Evolutionary conservation across 2,113 vertebrate species (phyloP), one percentile per base, ranked within the genome.

Genomic region (Siniperca knerii): DNA sequence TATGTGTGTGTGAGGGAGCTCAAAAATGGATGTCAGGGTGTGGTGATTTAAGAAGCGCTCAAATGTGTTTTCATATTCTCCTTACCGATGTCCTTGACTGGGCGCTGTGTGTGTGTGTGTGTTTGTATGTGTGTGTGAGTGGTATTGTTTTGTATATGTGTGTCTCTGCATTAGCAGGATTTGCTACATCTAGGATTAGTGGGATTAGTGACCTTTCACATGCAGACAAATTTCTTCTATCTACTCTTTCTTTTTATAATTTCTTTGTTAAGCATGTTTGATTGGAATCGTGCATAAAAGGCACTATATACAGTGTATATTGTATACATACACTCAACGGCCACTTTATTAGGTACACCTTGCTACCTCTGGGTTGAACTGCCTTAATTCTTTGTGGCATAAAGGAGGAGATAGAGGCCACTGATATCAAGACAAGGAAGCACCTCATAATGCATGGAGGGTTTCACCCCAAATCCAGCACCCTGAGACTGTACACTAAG

Each of bases 121-220:
- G 48, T 54, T 12, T 25, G 57, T 66, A 18, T 57, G 37, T 40
- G 10, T 52, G 33, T 21, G 21, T 52, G 46, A 16, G 5, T 9
- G 23, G 18, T 21, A 29, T 7, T 66, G 52, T 20, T 67, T 60
- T 55, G 10, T 4, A 16, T 64, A 16, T 50, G 5, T 48, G 29
- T 61, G 21, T 44, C 16, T 55, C 48, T 60, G 40, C 25, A 21
- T 29, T 29, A 29, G 29, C 1, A 29, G 29, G 29, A 29, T 29
- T 29, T 29, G 29, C 29, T 29, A 29, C 29, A 29, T 29, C 29
- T 62, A 70, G 83, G 77, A 76, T 88, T 72, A 68, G 65, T 21
- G 48, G 72, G 62, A 73, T 85, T 85, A 73, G 20, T 58, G 44
- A 69, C 75, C 80, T 68, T 13, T 58, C 67, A 44, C 66, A 85